Conservation (phyloP, 53 echinoderm and acorn worm genomes). For the Paracentrotus lividus region DNA sequence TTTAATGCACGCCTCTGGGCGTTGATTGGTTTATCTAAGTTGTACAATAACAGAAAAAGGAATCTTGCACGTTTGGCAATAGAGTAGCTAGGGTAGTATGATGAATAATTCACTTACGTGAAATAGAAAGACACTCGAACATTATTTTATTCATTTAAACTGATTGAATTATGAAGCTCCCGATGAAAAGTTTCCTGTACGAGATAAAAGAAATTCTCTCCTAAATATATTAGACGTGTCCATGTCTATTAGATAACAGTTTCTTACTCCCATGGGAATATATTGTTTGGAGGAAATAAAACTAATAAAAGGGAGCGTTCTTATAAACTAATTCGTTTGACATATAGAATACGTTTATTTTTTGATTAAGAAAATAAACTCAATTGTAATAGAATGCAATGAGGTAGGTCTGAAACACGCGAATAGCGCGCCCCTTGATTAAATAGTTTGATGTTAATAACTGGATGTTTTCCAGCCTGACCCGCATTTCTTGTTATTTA, state of each 20-base stretch:
- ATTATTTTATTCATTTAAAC: background rate
- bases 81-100: background rate
- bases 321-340: background rate
- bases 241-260: background rate
- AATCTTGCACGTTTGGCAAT: background rate
- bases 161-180: background rate
- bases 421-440: too few species aligned
- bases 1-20: background rate
- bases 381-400: too few species aligned
- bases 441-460: too few species aligned
- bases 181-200: background rate
- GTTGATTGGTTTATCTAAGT: slow-evolving; percentile 14
- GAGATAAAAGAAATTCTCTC: background rate
- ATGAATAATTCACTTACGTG: slow-evolving; percentile 3
- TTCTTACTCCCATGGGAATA: background rate
- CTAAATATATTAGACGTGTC: background rate
- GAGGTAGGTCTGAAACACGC: too few species aligned
- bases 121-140: background rate
- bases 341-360: too few species aligned
- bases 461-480: too few species aligned
- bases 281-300: background rate
- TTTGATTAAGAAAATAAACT: too few species aligned
- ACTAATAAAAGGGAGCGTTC: too few species aligned
- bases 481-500: too few species aligned
- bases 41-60: background rate